Conservation (phyloP, 1,140 invertebrate species). For the Philotrypesis tridentata region DNA sequence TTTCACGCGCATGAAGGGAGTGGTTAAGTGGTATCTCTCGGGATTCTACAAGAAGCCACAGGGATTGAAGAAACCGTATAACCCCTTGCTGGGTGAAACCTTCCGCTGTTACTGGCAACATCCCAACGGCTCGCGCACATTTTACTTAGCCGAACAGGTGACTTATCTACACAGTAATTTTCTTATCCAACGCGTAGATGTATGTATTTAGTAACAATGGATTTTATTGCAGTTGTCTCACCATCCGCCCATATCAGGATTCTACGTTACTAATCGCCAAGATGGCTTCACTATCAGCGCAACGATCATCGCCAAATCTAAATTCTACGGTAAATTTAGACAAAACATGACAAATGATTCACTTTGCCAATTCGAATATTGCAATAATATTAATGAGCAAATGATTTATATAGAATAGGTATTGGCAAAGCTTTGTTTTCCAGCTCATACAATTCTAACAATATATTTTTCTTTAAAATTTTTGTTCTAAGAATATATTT, state of each 20-base stretch:
- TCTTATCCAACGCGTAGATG: neutral
- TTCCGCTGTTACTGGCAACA: conserved; percentile 95
- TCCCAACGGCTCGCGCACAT: conserved; percentile 88
- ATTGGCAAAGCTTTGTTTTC: neutral
- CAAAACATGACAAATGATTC: neutral
- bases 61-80: conserved; percentile 97
- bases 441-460: neutral
- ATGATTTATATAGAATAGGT: neutral
- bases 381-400: neutral
- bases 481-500: no score
- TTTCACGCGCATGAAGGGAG: conserved; percentile 90
- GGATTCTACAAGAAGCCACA: conserved; percentile 93
- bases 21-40: conserved; percentile 92
- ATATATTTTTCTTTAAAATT: no score
- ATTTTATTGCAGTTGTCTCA: conserved; percentile 84
- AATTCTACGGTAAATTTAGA: conserved; percentile 86
- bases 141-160: conserved; percentile 94
- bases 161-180: conserved; percentile 27
- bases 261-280: conserved; percentile 95
- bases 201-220: conserved; percentile 43
- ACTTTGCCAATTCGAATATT: neutral
- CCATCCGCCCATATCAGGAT: conserved; percentile 95
- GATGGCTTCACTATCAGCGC: conserved; percentile 94
- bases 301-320: conserved; percentile 93
- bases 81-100: conserved; percentile 93